Conservation (phyloP, 2,888 invertebrate genomes). For the Lepidocyrtoides sp. region DNA sequence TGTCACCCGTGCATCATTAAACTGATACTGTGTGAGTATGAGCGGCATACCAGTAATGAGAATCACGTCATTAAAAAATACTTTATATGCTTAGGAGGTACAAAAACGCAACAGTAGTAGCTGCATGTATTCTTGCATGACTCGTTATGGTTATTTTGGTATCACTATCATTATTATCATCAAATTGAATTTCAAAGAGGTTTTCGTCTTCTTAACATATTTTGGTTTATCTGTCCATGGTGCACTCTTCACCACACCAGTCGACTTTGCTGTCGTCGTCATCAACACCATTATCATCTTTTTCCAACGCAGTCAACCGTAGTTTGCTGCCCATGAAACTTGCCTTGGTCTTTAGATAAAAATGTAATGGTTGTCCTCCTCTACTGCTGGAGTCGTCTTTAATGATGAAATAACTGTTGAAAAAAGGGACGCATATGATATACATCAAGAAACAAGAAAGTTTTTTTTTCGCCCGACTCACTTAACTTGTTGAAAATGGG, state of each 20-base stretch:
- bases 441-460: slow-evolving; percentile 50
- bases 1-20: slow-evolving; percentile 79
- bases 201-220: not conserved
- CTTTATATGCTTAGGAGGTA: slow-evolving; percentile 36
- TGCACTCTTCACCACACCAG: slow-evolving; percentile 14
- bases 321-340: not conserved
- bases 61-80: slow-evolving; percentile 51
- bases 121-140: slow-evolving; percentile 17
- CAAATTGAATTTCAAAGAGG: slow-evolving; percentile 31
- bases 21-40: slow-evolving; percentile 21
- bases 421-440: slow-evolving; percentile 56
- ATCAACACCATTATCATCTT: not conserved
- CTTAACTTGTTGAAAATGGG: slow-evolving; percentile 74
- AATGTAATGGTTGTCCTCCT: slow-evolving; percentile 13
- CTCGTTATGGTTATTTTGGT: slow-evolving; percentile 31
- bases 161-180: slow-evolving; percentile 41
- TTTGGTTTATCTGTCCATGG: slow-evolving; percentile 39
- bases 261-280: not conserved
- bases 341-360: slow-evolving; percentile 13
- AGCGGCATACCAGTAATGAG: slow-evolving; percentile 31
- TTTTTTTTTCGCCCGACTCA: slow-evolving; percentile 38
- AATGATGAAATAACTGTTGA: slow-evolving; percentile 75
- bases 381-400: slow-evolving; percentile 7
- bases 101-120: slow-evolving; percentile 6
- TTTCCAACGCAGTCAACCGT: not conserved